Conservation (phyloP, 2,113 vertebrate genomes). For the Sakesphorus luctuosus region DNA sequence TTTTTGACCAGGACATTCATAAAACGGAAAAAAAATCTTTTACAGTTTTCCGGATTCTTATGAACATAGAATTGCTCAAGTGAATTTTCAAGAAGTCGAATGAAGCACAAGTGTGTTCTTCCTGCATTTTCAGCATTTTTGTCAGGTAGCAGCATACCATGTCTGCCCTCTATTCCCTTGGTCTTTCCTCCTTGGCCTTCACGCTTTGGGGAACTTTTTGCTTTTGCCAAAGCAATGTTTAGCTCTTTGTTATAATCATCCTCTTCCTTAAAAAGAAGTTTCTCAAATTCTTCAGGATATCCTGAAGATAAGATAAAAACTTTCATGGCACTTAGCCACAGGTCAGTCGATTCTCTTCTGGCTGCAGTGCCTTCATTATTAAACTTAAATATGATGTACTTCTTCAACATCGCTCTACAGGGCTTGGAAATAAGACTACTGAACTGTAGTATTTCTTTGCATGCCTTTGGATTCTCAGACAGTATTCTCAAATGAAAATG, state of each 20-base stretch:
- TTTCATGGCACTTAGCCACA: slow-evolving; percentile 78
- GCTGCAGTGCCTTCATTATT: slow-evolving; percentile 5
- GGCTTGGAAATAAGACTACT: slow-evolving; percentile 30
- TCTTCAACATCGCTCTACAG: slow-evolving; percentile 61
- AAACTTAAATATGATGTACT: slow-evolving; percentile 70
- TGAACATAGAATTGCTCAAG: slow-evolving; percentile 74
- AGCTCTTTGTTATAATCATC: slow-evolving; percentile 71
- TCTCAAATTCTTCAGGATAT: slow-evolving; percentile 78
- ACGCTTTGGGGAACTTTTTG: background rate
- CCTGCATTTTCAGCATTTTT: slow-evolving; percentile 29
- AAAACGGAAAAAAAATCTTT: slow-evolving; percentile 79
- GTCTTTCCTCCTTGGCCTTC: slow-evolving; percentile 19
- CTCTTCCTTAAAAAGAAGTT: slow-evolving; percentile 74
- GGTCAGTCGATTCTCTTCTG: slow-evolving; percentile 79
- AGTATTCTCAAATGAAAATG: slow-evolving; percentile 81
- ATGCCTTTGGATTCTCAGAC: slow-evolving; percentile 73
- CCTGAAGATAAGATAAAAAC: slow-evolving; percentile 70
- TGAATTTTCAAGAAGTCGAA: slow-evolving; percentile 78
- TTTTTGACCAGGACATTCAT: slow-evolving; percentile 80
- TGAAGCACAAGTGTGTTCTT: slow-evolving; percentile 76
- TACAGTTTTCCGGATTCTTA: slow-evolving; percentile 73
- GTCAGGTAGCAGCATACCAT: slow-evolving; percentile 78
- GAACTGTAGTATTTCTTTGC: slow-evolving; percentile 72
- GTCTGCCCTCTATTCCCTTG: slow-evolving; percentile 71
- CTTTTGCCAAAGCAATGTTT: slow-evolving; percentile 11